phyloP scores from a whole-genome alignment of 2,113 vertebrate species.

The Zapus hudsonius region DNA sequence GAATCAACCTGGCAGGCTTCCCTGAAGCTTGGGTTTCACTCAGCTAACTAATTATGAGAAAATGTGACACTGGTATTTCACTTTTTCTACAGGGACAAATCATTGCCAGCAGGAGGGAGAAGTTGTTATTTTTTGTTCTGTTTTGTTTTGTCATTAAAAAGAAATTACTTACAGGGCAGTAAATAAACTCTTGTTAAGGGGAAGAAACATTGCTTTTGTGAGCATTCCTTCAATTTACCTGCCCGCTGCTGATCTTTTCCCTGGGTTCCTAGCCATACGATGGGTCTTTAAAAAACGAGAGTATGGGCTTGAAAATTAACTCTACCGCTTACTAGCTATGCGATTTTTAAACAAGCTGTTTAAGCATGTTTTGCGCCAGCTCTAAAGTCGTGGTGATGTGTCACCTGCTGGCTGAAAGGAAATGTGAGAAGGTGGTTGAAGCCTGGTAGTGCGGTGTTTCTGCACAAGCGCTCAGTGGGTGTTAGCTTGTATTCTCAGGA shows the following conservation, averaged over 20 bases:
- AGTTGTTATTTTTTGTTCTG: conserved; percentile 51
- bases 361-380: neutral
- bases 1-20: conserved; percentile 58
- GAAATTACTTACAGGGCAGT: conserved; percentile 64
- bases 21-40: conserved; percentile 59
- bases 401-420: neutral
- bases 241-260: conserved; percentile 21
- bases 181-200: conserved; percentile 64
- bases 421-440: neutral
- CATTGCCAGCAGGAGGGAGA: conserved; percentile 60
- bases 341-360: neutral
- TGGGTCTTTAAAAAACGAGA: neutral
- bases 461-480: neutral
- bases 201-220: neutral
- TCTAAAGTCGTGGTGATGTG: neutral
- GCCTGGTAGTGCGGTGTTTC: neutral
- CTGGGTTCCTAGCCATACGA: neutral
- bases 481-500: conserved; percentile 7
- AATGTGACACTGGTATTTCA: conserved; percentile 66
- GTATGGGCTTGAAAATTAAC: neutral
- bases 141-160: conserved; percentile 74
- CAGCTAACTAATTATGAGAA: conserved; percentile 73
- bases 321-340: neutral
- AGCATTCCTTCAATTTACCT: conserved; percentile 29
- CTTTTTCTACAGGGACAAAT: conserved; percentile 70